Conservation (phyloP, 2,797 vertebrate species). For the Xiphophorus birchmanni region DNA sequence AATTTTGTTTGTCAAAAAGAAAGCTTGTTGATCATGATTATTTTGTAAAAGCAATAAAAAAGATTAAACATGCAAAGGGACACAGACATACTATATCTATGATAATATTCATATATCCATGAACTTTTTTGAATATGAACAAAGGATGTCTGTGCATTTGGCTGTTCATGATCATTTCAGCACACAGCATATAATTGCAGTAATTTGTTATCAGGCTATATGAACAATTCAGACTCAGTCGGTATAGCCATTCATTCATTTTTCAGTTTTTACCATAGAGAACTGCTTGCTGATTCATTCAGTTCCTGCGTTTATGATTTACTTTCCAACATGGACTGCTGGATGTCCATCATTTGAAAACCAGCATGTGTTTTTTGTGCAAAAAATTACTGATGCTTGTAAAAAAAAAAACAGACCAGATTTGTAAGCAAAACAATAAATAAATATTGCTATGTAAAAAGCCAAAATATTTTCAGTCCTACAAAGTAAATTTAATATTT, state of each 20-base stretch:
- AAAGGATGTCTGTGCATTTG: neutral
- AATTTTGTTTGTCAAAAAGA: neutral
- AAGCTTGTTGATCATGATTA: neutral
- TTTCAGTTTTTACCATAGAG: neutral
- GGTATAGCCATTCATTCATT: neutral
- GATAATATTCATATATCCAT: neutral
- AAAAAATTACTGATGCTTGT: neutral
- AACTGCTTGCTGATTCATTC: neutral
- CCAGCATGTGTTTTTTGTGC: neutral
- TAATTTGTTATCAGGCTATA: neutral
- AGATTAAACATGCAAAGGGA: neutral
- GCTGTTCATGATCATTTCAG: neutral
- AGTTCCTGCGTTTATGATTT: neutral
- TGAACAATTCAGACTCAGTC: neutral
- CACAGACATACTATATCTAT: neutral
- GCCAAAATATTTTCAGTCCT: neutral
- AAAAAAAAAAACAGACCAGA: neutral
- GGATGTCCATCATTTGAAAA: constrained; percentile 4
- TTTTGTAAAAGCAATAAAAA: neutral
- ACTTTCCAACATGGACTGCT: neutral
- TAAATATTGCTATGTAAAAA: neutral
- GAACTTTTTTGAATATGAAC: neutral
- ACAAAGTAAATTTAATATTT: neutral
- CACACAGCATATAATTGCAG: neutral
- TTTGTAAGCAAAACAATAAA: neutral